Base-by-base conservation (phyloP, 1,140 invertebrate genomes). In the Lordiphosa clarofinis region DNA sequence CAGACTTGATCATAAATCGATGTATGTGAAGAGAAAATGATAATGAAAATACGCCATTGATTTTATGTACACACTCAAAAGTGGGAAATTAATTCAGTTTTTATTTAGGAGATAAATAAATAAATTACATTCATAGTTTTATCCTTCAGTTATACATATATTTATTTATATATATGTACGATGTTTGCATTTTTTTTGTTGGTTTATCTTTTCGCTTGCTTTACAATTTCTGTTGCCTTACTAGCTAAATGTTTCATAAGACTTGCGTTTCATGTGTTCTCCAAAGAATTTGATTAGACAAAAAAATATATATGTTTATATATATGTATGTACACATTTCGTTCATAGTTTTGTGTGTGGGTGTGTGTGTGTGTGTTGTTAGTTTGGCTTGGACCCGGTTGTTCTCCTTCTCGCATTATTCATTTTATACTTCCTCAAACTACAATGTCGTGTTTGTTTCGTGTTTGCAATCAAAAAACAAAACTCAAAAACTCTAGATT, bases 301-400 rank as follows among this genome's bases (percentile, higher is more conserved):
- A 79, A 79, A 81, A 74, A 64, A 79, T 78, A 76, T 73, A 37
- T 52, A 28, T 71, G 42, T 67, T 36, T 71, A 43, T 52, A 57
- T 59, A 33, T 61, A 28, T 68, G 42, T 49, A 38, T 59, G 39
- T 50, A 28, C 9, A 39, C 24, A 44, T 52, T 6, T 11, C 15
- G 24, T 57, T 9, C 11, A 36, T 57, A 13, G 38, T 12, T 40
- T 6, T 48, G 13, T 24, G 13, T 54, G 43, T 46, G 12, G 6
- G 33, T 46, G 13, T 58, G 9, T 39, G 36, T 50, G 37, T 50
- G 53, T 56, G 37, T 48, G 38, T 40, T 60, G 53, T 62, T 63
- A 78, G 62, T 76, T 67, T 67, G 73, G 56, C 71, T 86, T 86
- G 81, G 81, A 86, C 81, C 81, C 81, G 74, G 73, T 82, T 72